phyloP scores from a whole-genome alignment of 2,888 invertebrate genomes.

The Parascotia fuliginaria region DNA sequence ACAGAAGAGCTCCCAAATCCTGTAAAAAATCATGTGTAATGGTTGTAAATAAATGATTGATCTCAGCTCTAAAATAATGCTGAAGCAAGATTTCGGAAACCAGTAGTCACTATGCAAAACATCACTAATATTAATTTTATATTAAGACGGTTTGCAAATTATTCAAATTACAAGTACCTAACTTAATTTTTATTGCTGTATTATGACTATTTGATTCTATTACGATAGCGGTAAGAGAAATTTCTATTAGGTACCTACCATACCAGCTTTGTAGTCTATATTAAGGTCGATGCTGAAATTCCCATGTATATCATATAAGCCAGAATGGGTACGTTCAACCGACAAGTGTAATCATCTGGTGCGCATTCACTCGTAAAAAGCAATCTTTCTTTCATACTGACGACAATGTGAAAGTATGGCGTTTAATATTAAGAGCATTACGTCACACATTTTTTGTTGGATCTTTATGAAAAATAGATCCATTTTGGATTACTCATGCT shows the following conservation, averaged over 20 bases:
- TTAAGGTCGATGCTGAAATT: constrained; percentile 36
- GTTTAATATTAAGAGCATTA: constrained; percentile 55
- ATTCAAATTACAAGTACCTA: constrained; percentile 20
- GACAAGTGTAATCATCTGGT: constrained; percentile 70
- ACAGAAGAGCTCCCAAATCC: no score
- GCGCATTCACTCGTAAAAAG: constrained; percentile 55
- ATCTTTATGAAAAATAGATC: constrained; percentile 46
- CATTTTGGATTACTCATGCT: constrained; percentile 34
- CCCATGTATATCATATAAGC: constrained; percentile 65
- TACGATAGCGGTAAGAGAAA: constrained; percentile 16
- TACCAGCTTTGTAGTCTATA: constrained; percentile 8
- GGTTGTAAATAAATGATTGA: no score
- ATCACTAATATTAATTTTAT: no score
- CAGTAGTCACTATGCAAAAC: no score
- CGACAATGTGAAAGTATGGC: constrained; percentile 56
- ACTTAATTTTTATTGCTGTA: constrained; percentile 18
- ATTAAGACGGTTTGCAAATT: constrained; percentile 22
- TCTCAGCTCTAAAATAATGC: no score
- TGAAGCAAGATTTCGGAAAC: no score
- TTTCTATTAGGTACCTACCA: constrained; percentile 18
- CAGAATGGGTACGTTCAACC: constrained; percentile 45
- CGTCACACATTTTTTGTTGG: constrained; percentile 48
- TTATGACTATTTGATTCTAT: constrained; percentile 28
- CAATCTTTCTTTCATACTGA: constrained; percentile 61
- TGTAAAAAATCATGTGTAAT: no score